Percentiles rank a stretch among this genome's conserved stretches.
Conservation (phyloP, 1,140 invertebrate genomes). For the Hyposmocoma kahamanoa region DNA sequence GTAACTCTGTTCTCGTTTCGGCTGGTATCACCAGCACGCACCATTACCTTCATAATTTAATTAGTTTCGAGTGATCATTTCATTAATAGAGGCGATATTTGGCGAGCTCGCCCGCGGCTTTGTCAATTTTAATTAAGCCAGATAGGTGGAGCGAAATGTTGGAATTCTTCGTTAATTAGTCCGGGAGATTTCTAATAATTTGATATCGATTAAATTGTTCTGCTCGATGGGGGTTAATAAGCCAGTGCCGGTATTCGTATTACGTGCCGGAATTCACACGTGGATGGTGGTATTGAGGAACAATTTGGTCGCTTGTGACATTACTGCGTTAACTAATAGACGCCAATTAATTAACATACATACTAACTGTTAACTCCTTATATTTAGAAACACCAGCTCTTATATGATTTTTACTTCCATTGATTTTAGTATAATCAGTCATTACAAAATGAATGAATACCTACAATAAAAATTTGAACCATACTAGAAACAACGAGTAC, state of each 20-base stretch:
- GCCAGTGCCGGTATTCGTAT: slow-evolving; percentile 54
- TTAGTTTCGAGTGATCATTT: slow-evolving; percentile 71
- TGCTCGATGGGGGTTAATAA: slow-evolving; percentile 60
- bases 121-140: slow-evolving; percentile 71
- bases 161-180: slow-evolving; percentile 72
- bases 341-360: too few species aligned
- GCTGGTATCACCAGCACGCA: slow-evolving; percentile 63
- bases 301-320: slow-evolving; percentile 10
- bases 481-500: too few species aligned
- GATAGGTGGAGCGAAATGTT: slow-evolving; percentile 69
- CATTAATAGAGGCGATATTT: slow-evolving; percentile 71
- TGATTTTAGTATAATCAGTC: too few species aligned
- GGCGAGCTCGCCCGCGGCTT: slow-evolving; percentile 56
- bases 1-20: not conserved
- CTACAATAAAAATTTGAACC: too few species aligned
- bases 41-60: slow-evolving; percentile 72
- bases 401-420: too few species aligned
- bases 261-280: slow-evolving; percentile 50
- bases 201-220: slow-evolving; percentile 46
- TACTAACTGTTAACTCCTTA: too few species aligned
- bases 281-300: slow-evolving; percentile 8
- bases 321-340: too few species aligned
- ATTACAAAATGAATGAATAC: too few species aligned
- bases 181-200: slow-evolving; percentile 71
- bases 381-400: too few species aligned